Base-by-base conservation (phyloP, 2,888 invertebrate species). In the Sialis fuliginosa region DNA sequence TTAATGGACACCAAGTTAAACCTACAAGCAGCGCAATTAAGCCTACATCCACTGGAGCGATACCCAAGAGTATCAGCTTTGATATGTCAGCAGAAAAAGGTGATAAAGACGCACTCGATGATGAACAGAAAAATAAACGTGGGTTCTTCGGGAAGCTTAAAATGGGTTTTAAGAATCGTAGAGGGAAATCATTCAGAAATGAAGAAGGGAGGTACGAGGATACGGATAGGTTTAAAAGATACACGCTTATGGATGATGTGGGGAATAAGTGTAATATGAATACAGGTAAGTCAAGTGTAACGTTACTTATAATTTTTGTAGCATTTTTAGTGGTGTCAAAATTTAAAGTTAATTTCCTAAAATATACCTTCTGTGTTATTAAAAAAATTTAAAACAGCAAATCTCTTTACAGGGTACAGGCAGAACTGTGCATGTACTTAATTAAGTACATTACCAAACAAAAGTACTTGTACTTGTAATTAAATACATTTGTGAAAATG, bases 31-130 rank as follows among this genome's bases (percentile, higher is more conserved):
- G 53, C 37, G 54, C 54, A 9, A 50, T 62, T 39, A 74, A 72
- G 53, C 68, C 71, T 0, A 69, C 71, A 13, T 80, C 82, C 1
- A 85, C 84, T 0, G 89, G 89, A 1, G 86, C 89, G 2, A 90
- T 91, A 57, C 88, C 89, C 1, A 91, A 91, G 65, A 90, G 88
- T 58, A 90, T 90, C 55, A 89, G 87, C 61, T 90, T 90, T 57
- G 90, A 91, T 64, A 84, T 88, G 60, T 86, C 86, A 1, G 88
- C 89, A 0, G 87, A 88, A 58, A 81, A 87, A 54, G 76, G 78
- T 2, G 81, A 81, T 55, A 77, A 79, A 66, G 70, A 68, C 52
- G 55, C 64, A 48, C 63, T 68, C 51, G 73, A 70, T 53, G 75
- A 74, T 41, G 72, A 72, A 51, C 67, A 68, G 47, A 71, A 70